phyloP scores from a whole-genome alignment of 2,888 invertebrate species.

The Celastrina argiolus region DNA sequence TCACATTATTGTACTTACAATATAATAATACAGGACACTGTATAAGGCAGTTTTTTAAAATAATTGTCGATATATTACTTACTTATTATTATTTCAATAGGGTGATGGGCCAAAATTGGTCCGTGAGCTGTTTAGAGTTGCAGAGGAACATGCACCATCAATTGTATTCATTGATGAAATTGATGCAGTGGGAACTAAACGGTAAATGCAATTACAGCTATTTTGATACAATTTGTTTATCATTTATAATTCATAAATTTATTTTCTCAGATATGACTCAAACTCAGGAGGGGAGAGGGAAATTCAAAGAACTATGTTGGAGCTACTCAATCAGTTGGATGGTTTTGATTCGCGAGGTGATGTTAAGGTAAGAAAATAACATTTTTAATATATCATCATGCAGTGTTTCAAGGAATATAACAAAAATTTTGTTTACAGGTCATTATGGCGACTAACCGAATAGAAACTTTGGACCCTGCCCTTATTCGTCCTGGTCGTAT shows the following conservation, averaged over 20 bases:
- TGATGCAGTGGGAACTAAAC: slow-evolving; percentile 98
- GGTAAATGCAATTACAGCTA: slow-evolving; percentile 68
- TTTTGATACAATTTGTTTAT: too few relatives aligned
- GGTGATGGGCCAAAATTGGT: slow-evolving; percentile 99
- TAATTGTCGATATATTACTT: not conserved
- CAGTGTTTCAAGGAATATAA: not conserved
- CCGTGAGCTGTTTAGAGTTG: slow-evolving; percentile 98
- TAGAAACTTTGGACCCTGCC: slow-evolving; percentile 99
- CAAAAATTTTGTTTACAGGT: slow-evolving; percentile 75
- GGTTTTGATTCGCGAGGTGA: slow-evolving; percentile 98
- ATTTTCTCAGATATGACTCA: slow-evolving; percentile 87
- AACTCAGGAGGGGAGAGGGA: slow-evolving; percentile 99
- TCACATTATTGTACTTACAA: too few relatives aligned
- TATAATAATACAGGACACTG: too few relatives aligned
- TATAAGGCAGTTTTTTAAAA: not conserved
- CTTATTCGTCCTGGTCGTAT: slow-evolving; percentile 99
- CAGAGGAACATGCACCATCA: slow-evolving; percentile 99
- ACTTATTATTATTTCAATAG: slow-evolving; percentile 51
- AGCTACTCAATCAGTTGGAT: slow-evolving; percentile 97
- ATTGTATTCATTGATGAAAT: slow-evolving; percentile 99
- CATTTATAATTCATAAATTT: too few relatives aligned
- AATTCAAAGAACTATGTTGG: slow-evolving; percentile 99
- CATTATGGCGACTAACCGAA: slow-evolving; percentile 98
- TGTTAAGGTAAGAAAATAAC: slow-evolving; percentile 84
- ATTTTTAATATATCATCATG: too few relatives aligned